Evolutionary conservation across 1,140 invertebrate genomes (phyloP).

Genomic region (Ceratosolen solmsi): DNA sequence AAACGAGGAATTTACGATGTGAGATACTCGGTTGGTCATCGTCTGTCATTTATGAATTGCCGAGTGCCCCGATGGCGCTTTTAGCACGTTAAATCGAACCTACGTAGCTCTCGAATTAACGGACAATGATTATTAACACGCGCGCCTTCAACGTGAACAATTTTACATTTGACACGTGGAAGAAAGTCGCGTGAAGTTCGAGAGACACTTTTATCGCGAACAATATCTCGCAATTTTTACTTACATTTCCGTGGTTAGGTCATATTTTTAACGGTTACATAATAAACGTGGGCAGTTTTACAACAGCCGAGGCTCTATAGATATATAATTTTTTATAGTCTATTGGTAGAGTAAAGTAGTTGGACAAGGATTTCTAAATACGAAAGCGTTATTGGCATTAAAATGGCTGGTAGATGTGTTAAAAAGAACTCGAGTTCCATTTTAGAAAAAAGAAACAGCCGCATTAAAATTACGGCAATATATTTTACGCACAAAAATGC

Average conservation of each 20-base stretch:
- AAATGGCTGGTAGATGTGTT: background rate
- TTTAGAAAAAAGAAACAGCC: background rate
- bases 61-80: background rate
- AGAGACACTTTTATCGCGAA: background rate
- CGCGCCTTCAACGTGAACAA: background rate
- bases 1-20: background rate
- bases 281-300: background rate
- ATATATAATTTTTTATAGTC: background rate
- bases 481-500: background rate
- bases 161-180: background rate
- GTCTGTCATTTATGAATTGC: background rate
- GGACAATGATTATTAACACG: background rate
- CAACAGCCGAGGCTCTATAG: background rate
- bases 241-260: background rate
- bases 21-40: background rate
- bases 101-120: background rate
- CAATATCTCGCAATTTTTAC: background rate
- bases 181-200: background rate
- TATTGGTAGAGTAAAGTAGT: background rate
- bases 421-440: background rate
- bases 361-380: background rate
- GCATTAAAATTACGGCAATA: background rate
- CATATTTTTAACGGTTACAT: background rate
- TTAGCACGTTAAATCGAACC: background rate
- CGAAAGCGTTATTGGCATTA: background rate